Percentiles rank a stretch among this genome's conserved stretches.
Conservation (phyloP, 2,797 vertebrate genomes). For the Arctocebus calabarensis region DNA sequence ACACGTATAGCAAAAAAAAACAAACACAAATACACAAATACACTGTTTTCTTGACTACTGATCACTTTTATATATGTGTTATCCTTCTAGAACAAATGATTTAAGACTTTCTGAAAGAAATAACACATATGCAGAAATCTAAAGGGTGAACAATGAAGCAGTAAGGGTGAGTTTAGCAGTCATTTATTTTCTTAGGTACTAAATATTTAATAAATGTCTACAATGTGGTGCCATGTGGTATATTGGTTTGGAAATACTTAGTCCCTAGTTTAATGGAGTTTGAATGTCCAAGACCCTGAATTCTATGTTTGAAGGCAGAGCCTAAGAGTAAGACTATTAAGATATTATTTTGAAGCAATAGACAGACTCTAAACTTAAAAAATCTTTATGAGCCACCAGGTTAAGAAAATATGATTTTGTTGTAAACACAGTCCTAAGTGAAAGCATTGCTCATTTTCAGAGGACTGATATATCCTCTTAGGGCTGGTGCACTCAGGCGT, state of each 20-base stretch:
- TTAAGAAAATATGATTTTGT: slow-evolving; percentile 33
- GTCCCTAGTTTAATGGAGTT: not conserved
- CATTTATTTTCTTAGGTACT: not conserved
- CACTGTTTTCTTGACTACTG: not conserved
- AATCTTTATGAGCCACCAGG: not conserved
- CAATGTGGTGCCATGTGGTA: not conserved
- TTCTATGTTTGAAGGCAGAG: not conserved
- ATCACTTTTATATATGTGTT: not conserved
- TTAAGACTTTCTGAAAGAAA: not conserved
- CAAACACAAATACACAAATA: not conserved
- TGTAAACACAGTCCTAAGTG: not conserved
- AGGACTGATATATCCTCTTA: not conserved
- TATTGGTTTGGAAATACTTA: not conserved
- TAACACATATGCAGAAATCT: not conserved
- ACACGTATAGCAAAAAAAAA: not conserved
- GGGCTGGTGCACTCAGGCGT: not conserved
- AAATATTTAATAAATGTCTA: not conserved
- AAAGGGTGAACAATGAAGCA: not conserved
- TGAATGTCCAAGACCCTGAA: not conserved
- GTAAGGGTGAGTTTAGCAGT: not conserved
- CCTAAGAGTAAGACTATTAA: not conserved
- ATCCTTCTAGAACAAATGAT: not conserved
- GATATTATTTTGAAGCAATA: not conserved
- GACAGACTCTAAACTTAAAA: not conserved
- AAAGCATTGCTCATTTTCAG: not conserved